Conservation (phyloP, 2,113 vertebrate species). For the Thinocorus orbignyianus region DNA sequence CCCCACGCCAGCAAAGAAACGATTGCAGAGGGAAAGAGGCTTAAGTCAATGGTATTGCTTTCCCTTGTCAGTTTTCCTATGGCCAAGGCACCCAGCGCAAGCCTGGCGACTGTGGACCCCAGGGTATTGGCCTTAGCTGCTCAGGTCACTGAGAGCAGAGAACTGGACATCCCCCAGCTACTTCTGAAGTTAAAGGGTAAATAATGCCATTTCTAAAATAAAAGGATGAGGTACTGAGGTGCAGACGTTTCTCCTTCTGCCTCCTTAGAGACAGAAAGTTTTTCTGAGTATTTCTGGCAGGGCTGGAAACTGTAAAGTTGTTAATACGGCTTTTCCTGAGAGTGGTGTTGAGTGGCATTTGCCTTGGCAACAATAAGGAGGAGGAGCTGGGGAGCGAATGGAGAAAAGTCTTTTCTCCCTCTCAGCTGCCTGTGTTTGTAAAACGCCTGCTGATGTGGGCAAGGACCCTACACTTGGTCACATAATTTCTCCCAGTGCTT, state of each 20-base stretch:
- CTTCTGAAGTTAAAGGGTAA: slow-evolving; percentile 81
- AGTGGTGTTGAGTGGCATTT: background rate
- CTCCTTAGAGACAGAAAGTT: background rate
- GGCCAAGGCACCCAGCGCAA: background rate
- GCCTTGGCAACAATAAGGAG: background rate
- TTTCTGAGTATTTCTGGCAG: background rate
- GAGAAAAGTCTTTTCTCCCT: background rate
- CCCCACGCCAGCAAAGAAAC: too few species aligned
- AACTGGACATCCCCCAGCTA: slow-evolving; percentile 72
- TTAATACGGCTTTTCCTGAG: background rate
- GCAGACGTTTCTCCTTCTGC: background rate
- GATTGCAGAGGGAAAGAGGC: background rate
- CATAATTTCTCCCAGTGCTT: background rate
- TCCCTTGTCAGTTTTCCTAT: background rate
- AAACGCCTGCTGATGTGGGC: background rate
- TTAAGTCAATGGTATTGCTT: background rate
- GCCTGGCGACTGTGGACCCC: slow-evolving; percentile 46
- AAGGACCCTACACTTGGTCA: background rate
- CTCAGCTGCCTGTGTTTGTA: background rate
- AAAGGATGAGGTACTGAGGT: background rate
- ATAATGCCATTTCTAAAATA: background rate
- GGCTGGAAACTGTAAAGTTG: background rate
- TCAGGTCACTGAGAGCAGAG: slow-evolving; percentile 72
- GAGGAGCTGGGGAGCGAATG: background rate
- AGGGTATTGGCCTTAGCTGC: slow-evolving; percentile 74